Evolutionary conservation across 2,888 invertebrate genomes (phyloP).

Genomic region (Choristoneura rosaceana): DNA sequence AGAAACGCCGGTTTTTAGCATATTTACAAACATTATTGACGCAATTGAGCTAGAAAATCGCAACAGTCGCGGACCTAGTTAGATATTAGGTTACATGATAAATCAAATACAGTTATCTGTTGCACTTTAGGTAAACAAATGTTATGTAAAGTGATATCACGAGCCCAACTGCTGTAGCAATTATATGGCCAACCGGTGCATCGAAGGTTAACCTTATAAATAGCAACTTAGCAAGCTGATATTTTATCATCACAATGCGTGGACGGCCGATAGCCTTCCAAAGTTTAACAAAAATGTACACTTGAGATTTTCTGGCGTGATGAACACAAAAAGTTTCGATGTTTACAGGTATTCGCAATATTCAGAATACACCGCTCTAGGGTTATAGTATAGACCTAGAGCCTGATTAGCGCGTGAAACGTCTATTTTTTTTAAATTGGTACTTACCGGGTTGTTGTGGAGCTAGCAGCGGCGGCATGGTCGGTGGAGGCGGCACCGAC

Average conservation of each 20-base stretch:
- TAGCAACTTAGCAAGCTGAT: background rate
- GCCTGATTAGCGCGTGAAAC: background rate
- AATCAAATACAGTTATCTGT: conserved; percentile 12
- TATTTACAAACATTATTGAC: conserved; percentile 7
- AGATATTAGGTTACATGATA: conserved; percentile 3
- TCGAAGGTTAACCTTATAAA: conserved; percentile 21
- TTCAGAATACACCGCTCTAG: too few species aligned
- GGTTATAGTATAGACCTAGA: too few species aligned
- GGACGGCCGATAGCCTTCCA: too few species aligned
- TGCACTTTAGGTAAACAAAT: conserved; percentile 11
- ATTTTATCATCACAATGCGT: background rate
- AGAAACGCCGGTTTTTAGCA: background rate
- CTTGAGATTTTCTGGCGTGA: too few species aligned
- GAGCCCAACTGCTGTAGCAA: conserved; percentile 7
- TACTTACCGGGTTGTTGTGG: conserved; percentile 80
- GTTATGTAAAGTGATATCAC: conserved; percentile 22
- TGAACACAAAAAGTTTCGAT: too few species aligned
- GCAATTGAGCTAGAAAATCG: background rate
- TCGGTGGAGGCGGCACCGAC: conserved; percentile 85
- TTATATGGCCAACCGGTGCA: conserved; percentile 17
- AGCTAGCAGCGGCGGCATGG: conserved; percentile 80
- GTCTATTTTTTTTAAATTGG: background rate
- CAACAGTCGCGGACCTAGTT: background rate
- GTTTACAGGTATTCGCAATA: too few species aligned
- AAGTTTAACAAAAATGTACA: too few species aligned